These are phyloP conservation scores for Trichoplax adhaerens DNA, from an alignment of 37 sponge, comb jelly and placozoan genomes.

Conservation along the genomic window DNA sequence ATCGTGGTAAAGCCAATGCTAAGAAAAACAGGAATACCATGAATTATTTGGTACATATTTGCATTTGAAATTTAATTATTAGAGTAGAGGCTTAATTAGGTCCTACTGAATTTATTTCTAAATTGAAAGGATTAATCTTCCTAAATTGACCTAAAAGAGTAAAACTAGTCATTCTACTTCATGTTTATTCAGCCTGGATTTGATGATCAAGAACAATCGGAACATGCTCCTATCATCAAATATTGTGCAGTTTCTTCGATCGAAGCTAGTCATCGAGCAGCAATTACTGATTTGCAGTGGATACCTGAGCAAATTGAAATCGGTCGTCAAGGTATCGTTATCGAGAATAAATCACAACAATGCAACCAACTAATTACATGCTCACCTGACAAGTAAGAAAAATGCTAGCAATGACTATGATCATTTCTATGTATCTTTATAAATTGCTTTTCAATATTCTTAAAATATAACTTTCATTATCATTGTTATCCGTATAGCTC, in stretches of 20 bases:
- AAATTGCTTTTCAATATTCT: neutral
- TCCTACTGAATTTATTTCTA: no score
- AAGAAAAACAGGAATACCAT: no score
- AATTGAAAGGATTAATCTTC: neutral
- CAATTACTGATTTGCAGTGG: constrained; percentile 69
- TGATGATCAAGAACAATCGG: constrained; percentile 52
- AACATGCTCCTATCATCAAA: constrained; percentile 70
- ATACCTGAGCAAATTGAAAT: constrained; percentile 80
- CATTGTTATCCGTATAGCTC: neutral
- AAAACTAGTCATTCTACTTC: neutral
- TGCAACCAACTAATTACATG: constrained; percentile 50
- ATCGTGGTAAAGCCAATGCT: constrained; percentile 16
- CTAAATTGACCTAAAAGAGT: neutral
- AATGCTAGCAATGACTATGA: neutral
- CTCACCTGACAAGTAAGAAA: constrained; percentile 57
- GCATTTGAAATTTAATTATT: no score
- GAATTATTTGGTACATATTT: no score
- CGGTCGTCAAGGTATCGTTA: constrained; percentile 15
- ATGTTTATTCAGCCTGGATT: constrained; percentile 41
- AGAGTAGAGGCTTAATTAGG: no score
- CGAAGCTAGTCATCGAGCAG: constrained; percentile 62
- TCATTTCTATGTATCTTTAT: constrained; percentile 1
- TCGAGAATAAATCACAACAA: constrained; percentile 21
- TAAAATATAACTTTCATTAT: neutral
- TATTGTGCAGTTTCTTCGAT: constrained; percentile 64